Evolutionary conservation across 1,140 invertebrate species (phyloP), one percentile per base, ranked within the genome.

Genomic region (Drosophila biarmipes): DNA sequence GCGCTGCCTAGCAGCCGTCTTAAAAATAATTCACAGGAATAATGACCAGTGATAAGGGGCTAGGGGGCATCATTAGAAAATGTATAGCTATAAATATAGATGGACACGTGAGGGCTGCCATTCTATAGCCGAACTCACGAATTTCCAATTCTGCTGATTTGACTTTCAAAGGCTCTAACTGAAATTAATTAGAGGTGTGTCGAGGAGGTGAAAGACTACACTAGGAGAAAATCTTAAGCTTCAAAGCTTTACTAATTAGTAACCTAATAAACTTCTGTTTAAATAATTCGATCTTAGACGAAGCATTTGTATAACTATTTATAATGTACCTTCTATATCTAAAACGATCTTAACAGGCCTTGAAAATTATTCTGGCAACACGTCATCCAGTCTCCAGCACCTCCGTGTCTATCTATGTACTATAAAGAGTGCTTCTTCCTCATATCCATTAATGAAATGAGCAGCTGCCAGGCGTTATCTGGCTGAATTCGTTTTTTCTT

Each of bases 391-490:
- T 17, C 27, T 10, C 11, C 19, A 42, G 37, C 17, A 24, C 27
- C 27, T 27, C 0, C 11, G 10, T n/a, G 3, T 15, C 34, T n/a
- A n/a, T 38, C 34, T 19, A 42, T 42, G 24, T n/a, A 34, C 4
- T 24, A 42, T 40, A 37, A 35, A 34, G 19, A 51, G 52, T 11
- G 15, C 8, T 53, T 11, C 51, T 53, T 29, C 7, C 34, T 34
- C 57, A 49, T 82, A 76, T 85, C 80, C 77, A 80, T 80, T 73
- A 86, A 77, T 67, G 52, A 80, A 73, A 43, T n/a, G 46, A 40
- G 12, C 37, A 51, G 43, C 51, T 54, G 43, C n/a, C 35, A n/a
- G 43, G 6, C 46, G 73, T 73, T 85, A 85, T 84, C 80, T 38
- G 40, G 21, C 29, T 19, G 29, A 29, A 21, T 68, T 69, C 24